phyloP scores from a whole-genome alignment of 2,797 vertebrate species.

The Gallirallus australis region DNA sequence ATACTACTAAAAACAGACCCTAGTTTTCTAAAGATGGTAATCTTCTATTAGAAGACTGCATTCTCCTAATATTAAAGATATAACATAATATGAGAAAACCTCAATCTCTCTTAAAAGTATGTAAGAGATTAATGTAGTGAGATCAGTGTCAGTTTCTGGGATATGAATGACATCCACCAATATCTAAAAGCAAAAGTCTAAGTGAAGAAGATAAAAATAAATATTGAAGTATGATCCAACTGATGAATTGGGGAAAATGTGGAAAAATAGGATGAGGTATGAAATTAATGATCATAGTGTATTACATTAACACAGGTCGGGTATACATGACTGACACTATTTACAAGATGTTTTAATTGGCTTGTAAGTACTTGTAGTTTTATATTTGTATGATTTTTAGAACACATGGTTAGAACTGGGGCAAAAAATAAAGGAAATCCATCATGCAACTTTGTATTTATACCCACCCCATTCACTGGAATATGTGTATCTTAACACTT shows the following conservation, averaged over 20 bases:
- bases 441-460: accelerated
- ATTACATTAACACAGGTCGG: neutral
- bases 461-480: neutral
- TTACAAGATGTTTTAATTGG: neutral
- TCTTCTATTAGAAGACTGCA: neutral
- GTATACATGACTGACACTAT: neutral
- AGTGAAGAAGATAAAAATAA: neutral
- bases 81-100: neutral
- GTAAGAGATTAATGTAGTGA: neutral
- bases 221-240: neutral
- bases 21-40: neutral
- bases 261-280: neutral
- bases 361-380: neutral
- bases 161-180: neutral
- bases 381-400: accelerated
- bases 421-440: neutral
- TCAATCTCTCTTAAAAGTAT: neutral
- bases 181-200: neutral
- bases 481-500: neutral
- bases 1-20: neutral
- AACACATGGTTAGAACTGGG: neutral
- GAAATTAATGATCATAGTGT: neutral
- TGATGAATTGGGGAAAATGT: neutral
- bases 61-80: neutral
- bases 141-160: neutral